phyloP scores from a whole-genome alignment of 2,888 invertebrate species.

The Melikaiella ostensackeni region DNA sequence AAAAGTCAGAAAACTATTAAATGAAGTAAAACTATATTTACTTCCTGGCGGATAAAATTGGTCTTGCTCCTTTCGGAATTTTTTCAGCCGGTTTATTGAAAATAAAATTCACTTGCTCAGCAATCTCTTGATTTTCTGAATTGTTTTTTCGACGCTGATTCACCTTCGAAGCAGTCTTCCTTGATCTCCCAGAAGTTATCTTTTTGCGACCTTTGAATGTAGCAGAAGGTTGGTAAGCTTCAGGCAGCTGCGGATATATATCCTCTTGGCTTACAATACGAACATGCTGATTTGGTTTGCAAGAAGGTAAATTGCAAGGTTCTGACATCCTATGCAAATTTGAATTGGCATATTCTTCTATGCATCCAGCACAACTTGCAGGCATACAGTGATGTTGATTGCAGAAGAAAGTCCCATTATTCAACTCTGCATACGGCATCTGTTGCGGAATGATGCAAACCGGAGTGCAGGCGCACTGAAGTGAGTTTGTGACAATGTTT shows the following conservation, averaged over 20 bases:
- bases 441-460: too few species aligned
- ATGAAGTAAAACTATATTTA: constrained; percentile 15
- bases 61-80: constrained; percentile 1
- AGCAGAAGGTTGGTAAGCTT: not conserved
- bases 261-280: too few species aligned
- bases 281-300: not conserved
- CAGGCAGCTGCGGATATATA: not conserved
- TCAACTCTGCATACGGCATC: not conserved
- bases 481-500: not conserved
- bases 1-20: not conserved
- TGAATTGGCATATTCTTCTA: not conserved
- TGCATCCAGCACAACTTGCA: not conserved
- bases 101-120: not conserved
- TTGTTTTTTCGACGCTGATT: not conserved
- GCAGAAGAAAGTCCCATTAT: not conserved
- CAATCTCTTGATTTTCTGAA: not conserved
- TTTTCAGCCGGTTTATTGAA: not conserved
- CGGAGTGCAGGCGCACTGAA: too few species aligned
- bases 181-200: too few species aligned
- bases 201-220: not conserved
- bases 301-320: not conserved
- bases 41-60: constrained; percentile 4
- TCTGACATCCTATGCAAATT: not conserved
- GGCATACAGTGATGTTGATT: not conserved
- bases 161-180: not conserved